Conservation (phyloP, 2,113 vertebrate species). For the Clinocottus analis region DNA sequence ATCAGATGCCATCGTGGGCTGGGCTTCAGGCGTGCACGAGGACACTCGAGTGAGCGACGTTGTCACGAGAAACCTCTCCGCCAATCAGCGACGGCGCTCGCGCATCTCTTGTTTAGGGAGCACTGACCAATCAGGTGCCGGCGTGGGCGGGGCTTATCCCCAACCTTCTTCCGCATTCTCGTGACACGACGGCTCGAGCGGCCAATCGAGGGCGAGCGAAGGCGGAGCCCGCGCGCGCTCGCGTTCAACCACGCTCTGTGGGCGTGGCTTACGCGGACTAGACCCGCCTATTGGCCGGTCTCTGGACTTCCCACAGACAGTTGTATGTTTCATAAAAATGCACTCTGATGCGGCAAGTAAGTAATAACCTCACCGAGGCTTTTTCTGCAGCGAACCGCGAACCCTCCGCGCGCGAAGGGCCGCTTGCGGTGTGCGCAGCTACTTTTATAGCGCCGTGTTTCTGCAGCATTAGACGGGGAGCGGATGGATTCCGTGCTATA, state of each 20-base stretch:
- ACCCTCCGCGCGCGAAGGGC: not conserved
- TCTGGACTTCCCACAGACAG: slow-evolving; percentile 86
- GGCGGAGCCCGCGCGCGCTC: slow-evolving; percentile 34
- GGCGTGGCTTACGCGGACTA: slow-evolving; percentile 81
- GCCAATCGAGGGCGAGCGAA: slow-evolving; percentile 36
- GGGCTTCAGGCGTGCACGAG: slow-evolving; percentile 73
- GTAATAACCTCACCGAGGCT: slow-evolving; percentile 78
- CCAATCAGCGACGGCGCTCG: slow-evolving; percentile 55
- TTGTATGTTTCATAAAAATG: slow-evolving; percentile 96
- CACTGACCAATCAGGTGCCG: slow-evolving; percentile 51
- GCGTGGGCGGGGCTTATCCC: slow-evolving; percentile 36
- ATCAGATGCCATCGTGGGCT: slow-evolving; percentile 77
- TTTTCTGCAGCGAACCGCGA: slow-evolving; percentile 33
- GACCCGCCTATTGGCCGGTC: slow-evolving; percentile 87
- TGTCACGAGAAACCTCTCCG: slow-evolving; percentile 19
- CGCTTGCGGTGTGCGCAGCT: not conserved
- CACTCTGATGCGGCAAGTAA: slow-evolving; percentile 99
- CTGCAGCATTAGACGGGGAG: slow-evolving; percentile 56
- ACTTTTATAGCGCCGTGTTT: slow-evolving; percentile 45
- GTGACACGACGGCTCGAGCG: slow-evolving; percentile 33
- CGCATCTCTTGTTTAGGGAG: slow-evolving; percentile 47
- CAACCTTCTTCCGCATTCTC: not conserved
- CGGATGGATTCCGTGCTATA: slow-evolving; percentile 69
- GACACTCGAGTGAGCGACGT: slow-evolving; percentile 68
- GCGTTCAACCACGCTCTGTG: slow-evolving; percentile 58